Evolutionary conservation across 2,113 vertebrate genomes (phyloP), one percentile per base, ranked within the genome.

Genomic region (Beaufortia kweichowensis): DNA sequence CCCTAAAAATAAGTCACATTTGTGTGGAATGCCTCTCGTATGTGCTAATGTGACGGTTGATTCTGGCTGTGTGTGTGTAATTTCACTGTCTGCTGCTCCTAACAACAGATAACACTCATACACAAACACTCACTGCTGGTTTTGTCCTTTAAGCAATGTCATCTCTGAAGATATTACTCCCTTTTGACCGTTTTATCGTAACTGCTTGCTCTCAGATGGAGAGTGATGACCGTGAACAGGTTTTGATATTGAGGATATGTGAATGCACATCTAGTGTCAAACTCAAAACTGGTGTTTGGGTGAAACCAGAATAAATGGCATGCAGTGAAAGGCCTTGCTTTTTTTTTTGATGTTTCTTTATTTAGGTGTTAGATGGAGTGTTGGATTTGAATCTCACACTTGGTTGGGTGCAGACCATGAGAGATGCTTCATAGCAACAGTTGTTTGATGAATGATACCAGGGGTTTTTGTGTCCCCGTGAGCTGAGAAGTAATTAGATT

Each of bases 311-410:
- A 43, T 43, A 26, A 70, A 56, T 70, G 48, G 7, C 48, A 53
- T 46, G 35, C 1, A 21, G 12, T 46, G 1, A 21, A 50, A 29
- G 41, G 11, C 48, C 29, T 55, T n/a, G 14, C n/a, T 14, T 33
- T 55, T 35, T 31, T 35, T 12, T 70, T 70, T 24, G 14, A n/a
- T 0, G 3, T 55, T 56, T 56, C 12, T 69, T 56, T 70, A 55
- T 55, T 56, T 24, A 56, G 67, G 67, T 70, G 67, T 56, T 70
- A 70, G 48, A 70, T 70, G n/a, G 67, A 56, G 67, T 70, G 67
- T 70, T 70, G 48, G 67, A 70, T 70, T 24, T 70, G 50, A 70
- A 70, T 70, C 67, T 70, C 48, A 70, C 67, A 56, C 67, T 70
- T 70, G 67, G 67, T 70, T 55, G 48, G 67, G 29, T 70, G 67